phyloP scores from a whole-genome alignment of 2,888 invertebrate genomes.

The Malacosoma neustria region DNA sequence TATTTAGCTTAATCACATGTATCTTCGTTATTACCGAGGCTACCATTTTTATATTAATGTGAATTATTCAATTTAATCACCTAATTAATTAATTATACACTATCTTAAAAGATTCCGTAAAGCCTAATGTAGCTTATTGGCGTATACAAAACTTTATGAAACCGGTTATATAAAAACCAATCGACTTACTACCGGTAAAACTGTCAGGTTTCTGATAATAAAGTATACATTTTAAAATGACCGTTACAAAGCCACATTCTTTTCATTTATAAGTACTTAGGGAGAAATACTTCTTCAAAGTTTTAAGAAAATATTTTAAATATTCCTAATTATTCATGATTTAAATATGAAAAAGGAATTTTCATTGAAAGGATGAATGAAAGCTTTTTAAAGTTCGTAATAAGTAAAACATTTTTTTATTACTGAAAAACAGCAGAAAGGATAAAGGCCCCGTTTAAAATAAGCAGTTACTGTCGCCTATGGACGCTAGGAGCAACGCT shows the following conservation, averaged over 20 bases:
- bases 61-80: slow-evolving; percentile 19
- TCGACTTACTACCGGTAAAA: not conserved
- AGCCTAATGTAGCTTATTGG: not conserved
- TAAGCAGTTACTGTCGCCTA: too few species aligned
- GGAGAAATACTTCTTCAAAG: too few species aligned
- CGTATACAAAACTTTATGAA: not conserved
- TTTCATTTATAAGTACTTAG: not conserved
- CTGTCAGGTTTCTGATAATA: not conserved
- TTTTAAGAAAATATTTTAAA: too few species aligned
- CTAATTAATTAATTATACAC: slow-evolving; percentile 16
- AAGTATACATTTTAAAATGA: not conserved
- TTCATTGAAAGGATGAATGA: too few species aligned
- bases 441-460: too few species aligned
- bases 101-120: slow-evolving; percentile 7
- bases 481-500: too few species aligned
- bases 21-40: slow-evolving; percentile 23
- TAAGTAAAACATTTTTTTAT: too few species aligned
- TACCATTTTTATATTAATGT: slow-evolving; percentile 21
- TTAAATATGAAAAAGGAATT: too few species aligned
- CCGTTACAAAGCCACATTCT: not conserved
- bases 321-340: too few species aligned
- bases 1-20: slow-evolving; percentile 24
- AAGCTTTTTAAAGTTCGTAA: too few species aligned
- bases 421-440: too few species aligned
- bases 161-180: not conserved